Conservation (phyloP, 1,140 invertebrate species). For the Pogonomyrmex barbatus region DNA sequence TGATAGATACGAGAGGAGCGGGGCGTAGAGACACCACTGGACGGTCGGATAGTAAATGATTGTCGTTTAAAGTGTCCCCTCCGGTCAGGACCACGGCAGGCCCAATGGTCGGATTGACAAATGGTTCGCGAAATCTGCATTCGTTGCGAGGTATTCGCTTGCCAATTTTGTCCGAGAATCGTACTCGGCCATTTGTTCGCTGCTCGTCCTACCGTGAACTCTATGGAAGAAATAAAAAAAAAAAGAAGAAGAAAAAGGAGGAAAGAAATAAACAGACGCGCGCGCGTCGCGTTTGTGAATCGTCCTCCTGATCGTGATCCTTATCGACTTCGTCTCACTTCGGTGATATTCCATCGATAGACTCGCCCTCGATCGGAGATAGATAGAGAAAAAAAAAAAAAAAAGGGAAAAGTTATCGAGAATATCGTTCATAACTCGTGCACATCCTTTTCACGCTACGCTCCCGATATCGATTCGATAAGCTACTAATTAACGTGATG, state of each 20-base stretch:
- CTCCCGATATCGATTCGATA: constrained; percentile 48
- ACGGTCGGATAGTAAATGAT: constrained; percentile 82
- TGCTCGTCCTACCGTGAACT: constrained; percentile 70
- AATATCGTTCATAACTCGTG: neutral
- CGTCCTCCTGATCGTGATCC: constrained; percentile 32
- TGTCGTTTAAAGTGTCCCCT: constrained; percentile 83
- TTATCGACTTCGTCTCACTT: constrained; percentile 27
- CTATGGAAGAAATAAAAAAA: constrained; percentile 67
- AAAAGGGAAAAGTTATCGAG: constrained; percentile 19
- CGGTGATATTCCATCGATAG: constrained; percentile 45
- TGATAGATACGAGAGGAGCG: constrained; percentile 18
- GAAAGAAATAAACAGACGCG: constrained; percentile 45
- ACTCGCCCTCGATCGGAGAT: constrained; percentile 3
- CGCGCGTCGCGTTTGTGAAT: constrained; percentile 34
- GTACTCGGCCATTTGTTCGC: constrained; percentile 72
- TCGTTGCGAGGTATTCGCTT: constrained; percentile 76
- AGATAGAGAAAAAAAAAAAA: neutral
- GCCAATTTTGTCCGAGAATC: constrained; percentile 72
- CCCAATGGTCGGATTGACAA: constrained; percentile 80
- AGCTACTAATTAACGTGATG: constrained; percentile 52
- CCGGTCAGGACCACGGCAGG: constrained; percentile 55
- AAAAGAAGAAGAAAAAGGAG: neutral
- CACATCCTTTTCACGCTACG: constrained; percentile 16
- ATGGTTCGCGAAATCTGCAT: constrained; percentile 84
- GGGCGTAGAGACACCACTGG: constrained; percentile 45